Conservation (phyloP, 1,140 invertebrate species). For the Drosophila baimaii region DNA sequence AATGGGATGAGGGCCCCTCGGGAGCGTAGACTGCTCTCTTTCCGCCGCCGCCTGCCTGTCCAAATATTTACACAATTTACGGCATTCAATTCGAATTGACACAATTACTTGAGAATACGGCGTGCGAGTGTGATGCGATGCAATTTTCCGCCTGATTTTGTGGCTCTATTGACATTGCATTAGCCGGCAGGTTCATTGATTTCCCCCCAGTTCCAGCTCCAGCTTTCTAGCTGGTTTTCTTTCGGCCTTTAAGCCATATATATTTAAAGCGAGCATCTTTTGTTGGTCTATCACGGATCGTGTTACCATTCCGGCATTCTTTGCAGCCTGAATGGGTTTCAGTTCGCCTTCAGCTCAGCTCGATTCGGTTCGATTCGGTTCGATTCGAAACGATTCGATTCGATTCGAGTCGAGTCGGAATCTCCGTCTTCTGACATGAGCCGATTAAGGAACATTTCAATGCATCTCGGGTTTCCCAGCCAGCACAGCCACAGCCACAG, state of each 20-base stretch:
- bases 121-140: conserved; percentile 15
- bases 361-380: conserved; percentile 14
- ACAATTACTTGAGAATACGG: conserved; percentile 63
- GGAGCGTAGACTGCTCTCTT: conserved; percentile 51
- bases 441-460: conserved; percentile 83
- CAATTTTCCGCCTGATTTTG: conserved; percentile 52
- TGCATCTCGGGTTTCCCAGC: conserved; percentile 64
- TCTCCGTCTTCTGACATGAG: conserved; percentile 80
- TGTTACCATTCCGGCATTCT: conserved; percentile 69
- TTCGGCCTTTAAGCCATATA: conserved; percentile 52
- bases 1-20: conserved; percentile 33
- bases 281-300: conserved; percentile 59
- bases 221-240: conserved; percentile 22
- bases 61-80: conserved; percentile 83
- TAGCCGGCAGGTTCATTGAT: conserved; percentile 44
- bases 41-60: conserved; percentile 43
- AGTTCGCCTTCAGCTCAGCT: conserved; percentile 38
- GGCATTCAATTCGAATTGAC: conserved; percentile 74
- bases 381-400: conserved; percentile 14
- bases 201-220: background rate
- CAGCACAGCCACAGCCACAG: conserved; percentile 28
- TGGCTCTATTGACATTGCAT: conserved; percentile 26
- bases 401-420: conserved; percentile 40
- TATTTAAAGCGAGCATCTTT: conserved; percentile 52
- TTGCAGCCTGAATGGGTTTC: conserved; percentile 76